A percentile compares a stretch with the other conserved stretches of the same genome.
Conservation (phyloP, 2,888 invertebrate species). For the Phymatocera aterrima region DNA sequence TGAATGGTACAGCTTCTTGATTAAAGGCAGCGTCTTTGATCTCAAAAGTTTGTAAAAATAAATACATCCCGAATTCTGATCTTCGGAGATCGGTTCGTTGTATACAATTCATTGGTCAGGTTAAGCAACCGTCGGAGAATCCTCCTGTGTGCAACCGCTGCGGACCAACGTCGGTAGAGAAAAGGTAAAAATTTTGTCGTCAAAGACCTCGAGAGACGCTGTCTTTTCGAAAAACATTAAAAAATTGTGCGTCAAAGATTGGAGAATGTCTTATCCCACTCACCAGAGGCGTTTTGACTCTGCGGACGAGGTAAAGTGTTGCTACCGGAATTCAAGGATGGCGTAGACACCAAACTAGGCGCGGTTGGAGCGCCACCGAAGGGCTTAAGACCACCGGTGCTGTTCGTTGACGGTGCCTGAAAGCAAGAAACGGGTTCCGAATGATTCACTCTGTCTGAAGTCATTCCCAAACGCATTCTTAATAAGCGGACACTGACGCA, state of each 20-base stretch:
- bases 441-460: conserved; percentile 25
- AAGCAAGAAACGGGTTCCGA: conserved; percentile 44
- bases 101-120: conserved; percentile 7
- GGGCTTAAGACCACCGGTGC: conserved; percentile 69
- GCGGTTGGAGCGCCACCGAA: conserved; percentile 67
- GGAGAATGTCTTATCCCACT: conserved; percentile 54
- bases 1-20: background rate
- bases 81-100: background rate
- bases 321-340: conserved; percentile 65
- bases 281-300: conserved; percentile 72
- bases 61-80: conserved; percentile 2
- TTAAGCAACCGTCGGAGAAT: background rate
- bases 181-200: background rate
- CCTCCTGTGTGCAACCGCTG: background rate
- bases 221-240: background rate
- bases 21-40: conserved; percentile 18
- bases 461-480: conserved; percentile 22
- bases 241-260: background rate
- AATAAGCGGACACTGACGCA: conserved; percentile 35
- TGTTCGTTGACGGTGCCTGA: conserved; percentile 67
- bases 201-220: background rate
- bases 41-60: background rate
- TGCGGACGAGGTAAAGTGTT: conserved; percentile 69
- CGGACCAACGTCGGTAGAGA: background rate
- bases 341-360: conserved; percentile 63